Conservation (phyloP, 1,140 invertebrate species). For the Apocrypta bakeri region DNA sequence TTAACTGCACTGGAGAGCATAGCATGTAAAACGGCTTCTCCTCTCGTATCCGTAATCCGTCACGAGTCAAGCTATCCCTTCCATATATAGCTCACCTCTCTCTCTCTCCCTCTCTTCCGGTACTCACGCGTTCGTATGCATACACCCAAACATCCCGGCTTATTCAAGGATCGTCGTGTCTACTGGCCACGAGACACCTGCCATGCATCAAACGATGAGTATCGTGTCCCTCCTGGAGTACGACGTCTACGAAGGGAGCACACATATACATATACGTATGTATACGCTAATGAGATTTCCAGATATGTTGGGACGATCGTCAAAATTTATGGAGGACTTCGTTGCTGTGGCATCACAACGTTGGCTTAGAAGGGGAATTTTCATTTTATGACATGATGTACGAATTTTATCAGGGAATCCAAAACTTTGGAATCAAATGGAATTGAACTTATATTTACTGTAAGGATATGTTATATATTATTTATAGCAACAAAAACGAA, state of each 20-base stretch:
- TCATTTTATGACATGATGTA: background rate
- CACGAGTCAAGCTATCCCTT: background rate
- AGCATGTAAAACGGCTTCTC: no score
- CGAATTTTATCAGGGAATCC: no score
- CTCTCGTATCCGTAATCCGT: conserved; percentile 4
- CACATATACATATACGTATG: background rate
- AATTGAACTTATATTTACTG: no score
- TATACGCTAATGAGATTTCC: conserved; percentile 22
- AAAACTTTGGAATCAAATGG: no score
- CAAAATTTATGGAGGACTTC: background rate
- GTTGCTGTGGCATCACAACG: no score
- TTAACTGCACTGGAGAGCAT: no score
- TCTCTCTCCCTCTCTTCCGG: no score
- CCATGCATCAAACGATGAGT: conserved; percentile 25
- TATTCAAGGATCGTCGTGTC: conserved; percentile 32
- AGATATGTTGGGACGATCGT: conserved; percentile 3
- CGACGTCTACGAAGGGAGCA: background rate
- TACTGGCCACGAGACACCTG: conserved; percentile 12
- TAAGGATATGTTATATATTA: no score
- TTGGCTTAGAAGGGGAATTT: background rate
- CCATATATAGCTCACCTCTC: background rate
- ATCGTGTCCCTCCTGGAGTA: background rate
- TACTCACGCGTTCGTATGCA: background rate
- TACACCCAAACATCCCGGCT: background rate
- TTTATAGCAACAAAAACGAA: no score